Percentiles rank a stretch among this genome's conserved stretches.
Evolutionary conservation across 92 coral and sea anemone genomes (phyloP).

Genomic region (Metridium senile): DNA sequence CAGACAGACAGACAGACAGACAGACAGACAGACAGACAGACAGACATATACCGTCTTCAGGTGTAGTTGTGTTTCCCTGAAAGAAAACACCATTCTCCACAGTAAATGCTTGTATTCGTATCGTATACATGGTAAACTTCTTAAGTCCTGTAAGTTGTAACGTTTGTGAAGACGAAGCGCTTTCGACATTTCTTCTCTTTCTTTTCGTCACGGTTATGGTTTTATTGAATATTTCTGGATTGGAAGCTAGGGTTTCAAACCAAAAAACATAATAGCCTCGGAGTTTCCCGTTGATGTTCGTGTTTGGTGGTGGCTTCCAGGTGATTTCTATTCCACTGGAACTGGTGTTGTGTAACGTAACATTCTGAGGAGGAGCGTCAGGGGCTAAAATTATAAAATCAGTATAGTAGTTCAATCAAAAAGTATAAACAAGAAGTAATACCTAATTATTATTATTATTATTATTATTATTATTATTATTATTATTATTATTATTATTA

Average conservation of each 20-base stretch:
- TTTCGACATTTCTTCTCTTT: constrained; percentile 9
- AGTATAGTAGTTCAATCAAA: too few species aligned
- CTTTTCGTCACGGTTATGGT: neutral
- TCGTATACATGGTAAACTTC: constrained; percentile 61
- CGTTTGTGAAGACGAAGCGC: constrained; percentile 10
- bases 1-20: neutral
- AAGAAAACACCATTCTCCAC: constrained; percentile 38
- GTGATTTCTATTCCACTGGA: constrained; percentile 16
- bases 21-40: neutral
- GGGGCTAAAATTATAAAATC: constrained; percentile 19
- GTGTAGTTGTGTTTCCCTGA: constrained; percentile 39
- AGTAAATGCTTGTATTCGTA: constrained; percentile 60
- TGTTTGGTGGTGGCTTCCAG: constrained; percentile 27
- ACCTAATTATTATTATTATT: too few species aligned
- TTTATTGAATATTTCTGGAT: constrained; percentile 24
- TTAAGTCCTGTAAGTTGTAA: constrained; percentile 17
- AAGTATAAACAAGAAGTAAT: too few species aligned
- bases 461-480: too few species aligned
- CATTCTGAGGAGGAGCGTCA: constrained; percentile 37
- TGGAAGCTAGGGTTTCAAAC: constrained; percentile 21
- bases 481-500: too few species aligned
- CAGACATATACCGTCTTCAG: constrained; percentile 53
- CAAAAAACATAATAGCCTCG: constrained; percentile 22
- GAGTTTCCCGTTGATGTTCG: constrained; percentile 30
- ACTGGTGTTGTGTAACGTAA: constrained; percentile 33